Evolutionary conservation across 1,140 invertebrate species (phyloP), one percentile per base, ranked within the genome.

Genomic region (Ectropis grisescens): DNA sequence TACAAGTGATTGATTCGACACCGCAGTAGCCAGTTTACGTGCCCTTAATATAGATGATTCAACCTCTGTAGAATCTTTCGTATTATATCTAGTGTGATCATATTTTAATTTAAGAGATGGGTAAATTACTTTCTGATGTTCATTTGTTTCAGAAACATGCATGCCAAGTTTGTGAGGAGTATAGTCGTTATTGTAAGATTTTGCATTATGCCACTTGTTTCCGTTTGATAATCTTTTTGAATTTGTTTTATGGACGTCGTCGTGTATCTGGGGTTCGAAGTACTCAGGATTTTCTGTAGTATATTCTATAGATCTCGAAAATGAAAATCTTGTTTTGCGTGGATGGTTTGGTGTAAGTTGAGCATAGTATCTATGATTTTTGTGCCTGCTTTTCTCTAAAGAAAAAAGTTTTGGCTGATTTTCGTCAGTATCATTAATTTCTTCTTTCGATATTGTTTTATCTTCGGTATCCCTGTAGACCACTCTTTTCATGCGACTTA

Each of bases 201-300:
- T 74, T 7, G 66, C 47, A 42, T 75, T 75, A 34, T 68, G 69
- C 75, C 75, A 75, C 44, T 76, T 72, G 44, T 67, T 66, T 2
- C 35, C 51, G 29, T 45, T 55, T 27, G 58, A 52, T 37, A 71
- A 34, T 47, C 52, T 74, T 43, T 56, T 62, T 0, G 55, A 47
- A n/a, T n/a, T n/a, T n/a, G n/a, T n/a, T n/a, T n/a, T n/a, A n/a
- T n/a, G n/a, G n/a, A n/a, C n/a, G n/a, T n/a, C n/a, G n/a, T n/a
- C n/a, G n/a, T n/a, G n/a, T n/a, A n/a, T n/a, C n/a, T n/a, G n/a
- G n/a, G n/a, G n/a, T n/a, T n/a, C n/a, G n/a, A n/a, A n/a, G n/a
- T n/a, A 37, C 2, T 53, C 42, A 26, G 13, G 24, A 1, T 36
- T 46, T 29, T 29, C 5, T n/a, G 45, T 38, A 23, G 57, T 37